Conservation (phyloP, 2,888 invertebrate genomes). For the Loripinus fragilis region DNA sequence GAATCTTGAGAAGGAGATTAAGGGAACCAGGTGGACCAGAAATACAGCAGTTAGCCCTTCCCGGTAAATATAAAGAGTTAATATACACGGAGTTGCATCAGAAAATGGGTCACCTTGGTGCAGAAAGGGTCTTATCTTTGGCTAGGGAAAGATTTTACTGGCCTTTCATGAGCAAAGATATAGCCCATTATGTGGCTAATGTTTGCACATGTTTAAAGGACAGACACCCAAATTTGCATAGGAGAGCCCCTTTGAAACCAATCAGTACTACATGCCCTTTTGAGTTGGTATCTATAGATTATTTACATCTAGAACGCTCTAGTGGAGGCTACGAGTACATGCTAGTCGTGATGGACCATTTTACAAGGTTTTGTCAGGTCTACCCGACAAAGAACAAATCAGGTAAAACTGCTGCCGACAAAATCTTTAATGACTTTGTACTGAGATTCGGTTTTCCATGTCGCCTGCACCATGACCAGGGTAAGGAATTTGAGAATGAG, state of each 20-base stretch:
- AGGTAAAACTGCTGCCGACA: conserved; percentile 32
- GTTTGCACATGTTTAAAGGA: too few species aligned
- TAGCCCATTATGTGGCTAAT: too few species aligned
- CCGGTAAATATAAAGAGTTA: too few species aligned
- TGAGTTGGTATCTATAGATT: conserved; percentile 48
- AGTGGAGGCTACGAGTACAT: conserved; percentile 46
- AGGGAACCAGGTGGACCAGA: too few species aligned
- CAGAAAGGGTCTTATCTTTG: too few species aligned
- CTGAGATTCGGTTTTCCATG: conserved; percentile 43
- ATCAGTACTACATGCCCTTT: conserved; percentile 43
- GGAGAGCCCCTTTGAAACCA: conserved; percentile 14
- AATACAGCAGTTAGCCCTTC: too few species aligned
- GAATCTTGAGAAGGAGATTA: too few species aligned
- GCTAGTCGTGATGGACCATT: conserved; percentile 45
- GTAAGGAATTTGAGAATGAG: conserved; percentile 45
- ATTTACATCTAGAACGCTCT: too few species aligned
- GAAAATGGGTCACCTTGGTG: too few species aligned
- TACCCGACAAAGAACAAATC: conserved; percentile 41
- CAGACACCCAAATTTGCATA: not conserved
- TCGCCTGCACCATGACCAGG: conserved; percentile 41
- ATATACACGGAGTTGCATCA: too few species aligned
- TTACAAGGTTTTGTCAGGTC: conserved; percentile 35
- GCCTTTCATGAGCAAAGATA: too few species aligned
- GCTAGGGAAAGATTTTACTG: too few species aligned
- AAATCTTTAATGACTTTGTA: conserved; percentile 39